Percentiles rank a stretch among this genome's conserved stretches.
These are phyloP conservation scores for Sterna hirundo DNA, from an alignment of 2,113 vertebrate genomes.

Conservation along the genomic window DNA sequence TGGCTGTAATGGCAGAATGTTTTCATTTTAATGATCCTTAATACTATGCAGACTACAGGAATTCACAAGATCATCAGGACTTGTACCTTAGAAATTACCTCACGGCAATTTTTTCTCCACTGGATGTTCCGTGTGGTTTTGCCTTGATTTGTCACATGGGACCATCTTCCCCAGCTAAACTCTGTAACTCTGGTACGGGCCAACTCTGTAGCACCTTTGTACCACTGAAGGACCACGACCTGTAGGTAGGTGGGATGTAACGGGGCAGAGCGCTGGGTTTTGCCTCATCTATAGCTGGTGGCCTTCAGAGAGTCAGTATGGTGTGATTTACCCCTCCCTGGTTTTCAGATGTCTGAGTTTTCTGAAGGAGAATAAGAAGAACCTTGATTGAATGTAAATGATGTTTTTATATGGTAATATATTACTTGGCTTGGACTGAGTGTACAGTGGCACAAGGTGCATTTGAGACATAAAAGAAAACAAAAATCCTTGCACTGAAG, in stretches of 20 bases:
- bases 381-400: constrained; percentile 17
- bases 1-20: constrained; percentile 18
- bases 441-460: background rate
- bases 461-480: constrained; percentile 16
- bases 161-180: background rate
- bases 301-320: background rate
- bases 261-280: background rate
- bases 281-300: background rate
- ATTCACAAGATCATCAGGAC: background rate
- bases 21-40: constrained; percentile 65
- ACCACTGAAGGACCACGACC: background rate
- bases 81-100: background rate
- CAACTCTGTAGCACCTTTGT: background rate
- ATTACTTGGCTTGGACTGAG: background rate
- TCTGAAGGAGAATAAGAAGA: background rate
- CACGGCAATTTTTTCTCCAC: background rate
- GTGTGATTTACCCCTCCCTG: background rate
- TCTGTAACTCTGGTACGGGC: accelerated
- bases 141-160: background rate
- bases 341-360: background rate
- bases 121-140: background rate
- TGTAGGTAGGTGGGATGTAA: too few relatives aligned
- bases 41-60: constrained; percentile 38
- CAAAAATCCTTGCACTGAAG: background rate
- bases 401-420: constrained; percentile 45